phyloP scores from a whole-genome alignment of 2,113 vertebrate genomes.

The Dasypus novemcinctus region DNA sequence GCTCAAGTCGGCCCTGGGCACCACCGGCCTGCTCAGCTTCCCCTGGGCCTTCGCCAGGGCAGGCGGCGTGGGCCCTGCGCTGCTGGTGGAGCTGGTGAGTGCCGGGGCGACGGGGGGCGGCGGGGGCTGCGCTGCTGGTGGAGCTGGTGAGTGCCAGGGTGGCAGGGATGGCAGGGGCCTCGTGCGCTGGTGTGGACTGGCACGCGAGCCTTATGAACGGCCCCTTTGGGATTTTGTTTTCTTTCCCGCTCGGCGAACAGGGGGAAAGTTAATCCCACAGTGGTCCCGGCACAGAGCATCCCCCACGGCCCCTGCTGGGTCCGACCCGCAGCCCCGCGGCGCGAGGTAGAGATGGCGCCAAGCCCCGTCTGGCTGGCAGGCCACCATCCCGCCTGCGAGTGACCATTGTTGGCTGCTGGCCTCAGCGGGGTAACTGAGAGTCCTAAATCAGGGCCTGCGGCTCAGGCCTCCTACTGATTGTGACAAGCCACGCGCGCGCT shows the following conservation, averaged over 20 bases:
- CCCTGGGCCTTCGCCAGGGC: slow-evolving; percentile 95
- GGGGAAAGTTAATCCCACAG: fast-evolving
- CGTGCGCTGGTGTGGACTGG: too few relatives aligned
- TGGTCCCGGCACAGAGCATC: fast-evolving
- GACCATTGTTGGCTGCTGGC: neutral
- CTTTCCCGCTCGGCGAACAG: fast-evolving
- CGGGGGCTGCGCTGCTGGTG: too few relatives aligned
- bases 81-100: slow-evolving; percentile 93
- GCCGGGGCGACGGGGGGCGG: fast-evolving
- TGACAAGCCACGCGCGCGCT: neutral
- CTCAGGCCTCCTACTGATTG: too few relatives aligned
- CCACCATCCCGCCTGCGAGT: fast-evolving
- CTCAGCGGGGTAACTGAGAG: fast-evolving
- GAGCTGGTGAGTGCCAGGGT: too few relatives aligned
- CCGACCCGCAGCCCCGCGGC: fast-evolving
- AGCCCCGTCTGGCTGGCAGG: fast-evolving
- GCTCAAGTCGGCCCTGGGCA: slow-evolving; percentile 94
- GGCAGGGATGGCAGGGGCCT: too few relatives aligned
- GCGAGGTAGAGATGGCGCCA: fast-evolving
- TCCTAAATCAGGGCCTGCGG: neutral
- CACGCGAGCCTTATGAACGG: fast-evolving
- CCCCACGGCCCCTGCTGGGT: fast-evolving
- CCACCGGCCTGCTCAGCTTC: slow-evolving; percentile 92
- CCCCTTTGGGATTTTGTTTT: fast-evolving
- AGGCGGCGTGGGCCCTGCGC: slow-evolving; percentile 87